phyloP scores from a whole-genome alignment of 2,888 invertebrate genomes.

The Drosophila maculinotata region DNA sequence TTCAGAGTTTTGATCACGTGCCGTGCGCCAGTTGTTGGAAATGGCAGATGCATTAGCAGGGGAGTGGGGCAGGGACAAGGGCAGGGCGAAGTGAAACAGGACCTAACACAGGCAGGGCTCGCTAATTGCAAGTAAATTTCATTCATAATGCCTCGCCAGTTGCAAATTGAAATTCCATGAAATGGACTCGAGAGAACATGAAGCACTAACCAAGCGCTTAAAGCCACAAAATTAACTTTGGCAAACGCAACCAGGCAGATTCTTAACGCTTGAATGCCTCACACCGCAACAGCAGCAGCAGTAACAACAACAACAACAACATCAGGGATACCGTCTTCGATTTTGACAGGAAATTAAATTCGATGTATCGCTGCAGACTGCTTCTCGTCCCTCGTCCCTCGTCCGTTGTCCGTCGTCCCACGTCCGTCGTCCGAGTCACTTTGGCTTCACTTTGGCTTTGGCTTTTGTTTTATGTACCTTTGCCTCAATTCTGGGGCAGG shows the following conservation, averaged over 20 bases:
- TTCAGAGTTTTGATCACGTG: constrained; percentile 74
- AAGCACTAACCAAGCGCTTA: constrained; percentile 39
- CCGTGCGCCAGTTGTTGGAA: constrained; percentile 76
- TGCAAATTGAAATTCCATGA: constrained; percentile 66
- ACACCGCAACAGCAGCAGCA: constrained; percentile 50
- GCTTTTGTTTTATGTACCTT: constrained; percentile 67
- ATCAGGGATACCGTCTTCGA: constrained; percentile 54
- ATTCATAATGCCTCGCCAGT: constrained; percentile 60
- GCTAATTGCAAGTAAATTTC: constrained; percentile 71
- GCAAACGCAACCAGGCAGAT: constrained; percentile 51
- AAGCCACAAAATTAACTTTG: constrained; percentile 79
- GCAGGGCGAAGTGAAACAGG: not conserved
- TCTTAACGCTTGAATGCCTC: constrained; percentile 71
- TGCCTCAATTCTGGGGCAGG: constrained; percentile 35
- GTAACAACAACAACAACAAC: constrained; percentile 7
- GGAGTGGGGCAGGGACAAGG: not conserved
- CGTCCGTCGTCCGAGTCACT: constrained; percentile 38
- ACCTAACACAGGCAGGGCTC: constrained; percentile 7
- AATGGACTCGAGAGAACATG: constrained; percentile 41
- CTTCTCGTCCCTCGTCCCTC: not conserved
- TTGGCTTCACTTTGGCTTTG: constrained; percentile 35
- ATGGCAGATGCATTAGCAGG: constrained; percentile 44
- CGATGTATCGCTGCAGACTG: constrained; percentile 70
- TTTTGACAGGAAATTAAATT: constrained; percentile 83
- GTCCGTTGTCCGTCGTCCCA: not conserved